Conservation (phyloP, 2,888 invertebrate species). For the Fabriciana adippe region DNA sequence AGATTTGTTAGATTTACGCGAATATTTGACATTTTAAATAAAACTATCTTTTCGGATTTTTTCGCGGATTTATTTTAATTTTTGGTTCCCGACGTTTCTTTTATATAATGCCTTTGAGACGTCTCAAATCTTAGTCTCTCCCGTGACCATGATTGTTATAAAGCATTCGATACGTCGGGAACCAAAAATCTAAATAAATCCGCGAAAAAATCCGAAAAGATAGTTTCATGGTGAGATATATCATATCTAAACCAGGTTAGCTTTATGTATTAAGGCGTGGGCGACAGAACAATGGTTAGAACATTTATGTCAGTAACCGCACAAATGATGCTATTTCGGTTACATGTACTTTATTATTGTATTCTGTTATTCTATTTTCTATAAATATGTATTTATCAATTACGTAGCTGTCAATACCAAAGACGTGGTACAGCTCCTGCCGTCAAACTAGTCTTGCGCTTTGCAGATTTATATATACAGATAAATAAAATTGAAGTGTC, state of each 20-base stretch:
- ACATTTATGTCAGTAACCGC: constrained; percentile 7
- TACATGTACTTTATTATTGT: not conserved
- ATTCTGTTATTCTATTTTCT: not conserved
- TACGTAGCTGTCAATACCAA: not conserved
- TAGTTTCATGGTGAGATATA: not conserved
- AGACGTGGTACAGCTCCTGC: not conserved
- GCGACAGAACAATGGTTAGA: constrained; percentile 1
- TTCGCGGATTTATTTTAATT: too few relatives aligned
- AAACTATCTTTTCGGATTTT: too few relatives aligned
- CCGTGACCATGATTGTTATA: too few relatives aligned
- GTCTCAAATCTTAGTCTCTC: too few relatives aligned
- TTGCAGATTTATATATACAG: too few relatives aligned
- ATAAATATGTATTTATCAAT: not conserved
- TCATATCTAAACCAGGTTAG: not conserved
- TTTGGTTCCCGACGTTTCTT: too few relatives aligned
- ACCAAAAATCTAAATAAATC: too few relatives aligned
- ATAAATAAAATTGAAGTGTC: too few relatives aligned
- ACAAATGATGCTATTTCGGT: constrained; percentile 8
- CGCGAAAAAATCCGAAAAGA: too few relatives aligned
- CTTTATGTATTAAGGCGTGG: not conserved
- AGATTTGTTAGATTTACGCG: too few relatives aligned
- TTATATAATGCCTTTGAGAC: too few relatives aligned
- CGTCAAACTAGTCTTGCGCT: not conserved
- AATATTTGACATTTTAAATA: too few relatives aligned
- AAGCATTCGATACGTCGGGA: not conserved